phyloP scores from a whole-genome alignment of 2,113 vertebrate species.

The Potamarius usumacintae region DNA sequence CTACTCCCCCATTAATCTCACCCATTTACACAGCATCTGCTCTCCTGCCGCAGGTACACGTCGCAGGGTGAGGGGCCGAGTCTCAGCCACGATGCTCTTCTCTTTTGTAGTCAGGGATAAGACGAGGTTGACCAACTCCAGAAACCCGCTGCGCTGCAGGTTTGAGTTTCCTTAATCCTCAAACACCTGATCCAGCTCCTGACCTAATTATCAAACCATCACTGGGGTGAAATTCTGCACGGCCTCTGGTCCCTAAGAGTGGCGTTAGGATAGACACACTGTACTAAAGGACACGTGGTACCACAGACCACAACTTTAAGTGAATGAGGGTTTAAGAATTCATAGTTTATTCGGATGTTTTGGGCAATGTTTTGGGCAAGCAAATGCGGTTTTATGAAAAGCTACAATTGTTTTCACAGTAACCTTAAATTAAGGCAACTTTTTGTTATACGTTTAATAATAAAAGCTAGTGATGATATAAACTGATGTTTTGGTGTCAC shows the following conservation, averaged over 20 bases:
- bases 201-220: neutral
- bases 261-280: neutral
- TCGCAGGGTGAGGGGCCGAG: neutral
- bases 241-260: neutral
- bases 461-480: too few species aligned
- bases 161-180: neutral
- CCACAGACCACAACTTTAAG: neutral
- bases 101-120: neutral
- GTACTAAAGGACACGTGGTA: too few species aligned
- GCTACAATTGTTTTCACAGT: neutral
- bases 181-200: neutral
- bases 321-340: neutral
- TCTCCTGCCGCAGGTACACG: slow-evolving; percentile 12
- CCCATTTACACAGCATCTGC: slow-evolving; percentile 49
- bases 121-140: neutral
- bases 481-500: too few species aligned
- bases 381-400: neutral
- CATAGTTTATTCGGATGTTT: neutral
- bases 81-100: neutral
- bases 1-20: slow-evolving; percentile 41
- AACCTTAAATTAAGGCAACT: neutral
- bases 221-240: neutral
- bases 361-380: neutral
- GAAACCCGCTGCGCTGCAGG: neutral
- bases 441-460: too few species aligned